Evolutionary conservation across 2,113 vertebrate genomes (phyloP).

Genomic region (Etheostoma cragini): DNA sequence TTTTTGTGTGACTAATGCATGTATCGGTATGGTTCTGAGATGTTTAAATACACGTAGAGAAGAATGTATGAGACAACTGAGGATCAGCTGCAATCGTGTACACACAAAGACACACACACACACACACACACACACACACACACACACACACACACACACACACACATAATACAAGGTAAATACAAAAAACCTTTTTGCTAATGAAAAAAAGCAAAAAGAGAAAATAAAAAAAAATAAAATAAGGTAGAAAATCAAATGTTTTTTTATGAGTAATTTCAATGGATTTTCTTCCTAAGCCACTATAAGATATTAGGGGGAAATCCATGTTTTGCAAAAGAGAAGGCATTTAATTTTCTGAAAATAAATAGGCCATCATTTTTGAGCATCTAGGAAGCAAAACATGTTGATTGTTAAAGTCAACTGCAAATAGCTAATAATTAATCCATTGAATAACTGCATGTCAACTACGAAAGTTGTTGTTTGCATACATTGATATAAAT

Average conservation of each 20-base stretch:
- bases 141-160: neutral
- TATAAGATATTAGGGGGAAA: constrained; percentile 2
- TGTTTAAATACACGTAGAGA: neutral
- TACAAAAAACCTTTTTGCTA: neutral
- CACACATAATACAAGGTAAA: neutral
- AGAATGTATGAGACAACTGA: neutral
- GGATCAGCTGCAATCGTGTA: neutral
- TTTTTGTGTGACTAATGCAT: neutral
- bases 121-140: neutral
- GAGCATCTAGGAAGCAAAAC: neutral
- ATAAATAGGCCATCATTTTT: neutral
- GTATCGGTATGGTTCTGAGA: neutral
- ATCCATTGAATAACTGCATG: neutral
- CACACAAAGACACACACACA: neutral
- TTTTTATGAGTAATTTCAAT: neutral
- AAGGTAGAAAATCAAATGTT: neutral
- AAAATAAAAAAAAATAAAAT: neutral
- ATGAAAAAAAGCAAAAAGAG: neutral
- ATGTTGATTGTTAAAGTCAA: neutral
- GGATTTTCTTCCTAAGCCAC: neutral
- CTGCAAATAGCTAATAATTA: neutral
- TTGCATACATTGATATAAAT: neutral
- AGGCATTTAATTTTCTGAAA: neutral
- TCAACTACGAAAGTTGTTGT: neutral
- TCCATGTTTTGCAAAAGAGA: constrained; percentile 20